These are phyloP conservation scores for Pangasius larnaudii DNA, from an alignment of 2,797 vertebrate species.

Conservation along the genomic window DNA sequence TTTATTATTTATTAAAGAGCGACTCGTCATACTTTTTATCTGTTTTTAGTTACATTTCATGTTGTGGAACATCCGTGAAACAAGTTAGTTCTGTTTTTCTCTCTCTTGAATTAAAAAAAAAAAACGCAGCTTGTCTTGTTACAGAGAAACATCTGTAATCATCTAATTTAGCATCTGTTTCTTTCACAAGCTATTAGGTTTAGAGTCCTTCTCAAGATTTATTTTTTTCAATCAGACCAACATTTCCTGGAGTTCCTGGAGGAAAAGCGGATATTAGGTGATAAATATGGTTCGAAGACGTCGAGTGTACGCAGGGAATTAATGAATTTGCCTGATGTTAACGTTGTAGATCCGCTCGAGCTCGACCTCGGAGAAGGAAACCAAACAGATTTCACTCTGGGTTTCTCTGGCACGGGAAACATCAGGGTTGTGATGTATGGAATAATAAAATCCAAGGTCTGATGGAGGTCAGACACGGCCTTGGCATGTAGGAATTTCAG, in stretches of 20 bases:
- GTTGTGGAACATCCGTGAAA: background rate
- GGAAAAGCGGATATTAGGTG: background rate
- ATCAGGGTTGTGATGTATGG: conserved; percentile 8
- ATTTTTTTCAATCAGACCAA: background rate
- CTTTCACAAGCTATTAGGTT: background rate
- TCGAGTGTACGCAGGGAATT: background rate
- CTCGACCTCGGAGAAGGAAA: background rate
- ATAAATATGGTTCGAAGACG: background rate
- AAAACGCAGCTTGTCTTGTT: background rate
- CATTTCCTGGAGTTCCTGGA: background rate
- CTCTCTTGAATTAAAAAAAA: background rate
- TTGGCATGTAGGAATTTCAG: conserved; percentile 1
- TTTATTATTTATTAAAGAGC: background rate
- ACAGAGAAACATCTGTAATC: background rate
- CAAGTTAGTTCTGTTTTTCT: background rate
- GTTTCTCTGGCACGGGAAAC: background rate
- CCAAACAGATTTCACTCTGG: background rate
- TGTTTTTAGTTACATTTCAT: background rate
- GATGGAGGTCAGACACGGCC: background rate
- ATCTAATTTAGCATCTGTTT: background rate
- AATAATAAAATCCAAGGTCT: conserved; percentile 11
- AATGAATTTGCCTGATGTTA: background rate
- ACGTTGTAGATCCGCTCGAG: background rate
- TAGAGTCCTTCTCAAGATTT: background rate
- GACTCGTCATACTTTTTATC: background rate